These are phyloP conservation scores for Lasioglossum leucozonium DNA, from an alignment of 2,888 invertebrate species.

Conservation along the genomic window DNA sequence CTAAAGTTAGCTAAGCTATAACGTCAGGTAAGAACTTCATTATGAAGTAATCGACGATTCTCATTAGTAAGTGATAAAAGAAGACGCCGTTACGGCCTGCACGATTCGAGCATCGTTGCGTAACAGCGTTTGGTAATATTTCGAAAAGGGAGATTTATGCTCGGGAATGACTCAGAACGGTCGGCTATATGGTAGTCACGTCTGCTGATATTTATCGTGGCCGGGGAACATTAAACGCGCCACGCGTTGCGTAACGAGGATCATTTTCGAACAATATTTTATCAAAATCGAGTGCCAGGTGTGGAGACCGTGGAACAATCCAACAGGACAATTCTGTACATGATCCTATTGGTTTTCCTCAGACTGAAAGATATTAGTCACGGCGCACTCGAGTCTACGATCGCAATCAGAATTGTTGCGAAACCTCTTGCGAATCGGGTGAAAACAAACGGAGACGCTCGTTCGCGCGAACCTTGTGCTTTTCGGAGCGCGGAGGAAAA, in stretches of 20 bases:
- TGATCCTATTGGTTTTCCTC: not conserved
- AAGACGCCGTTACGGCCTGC: not conserved
- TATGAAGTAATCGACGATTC: no score
- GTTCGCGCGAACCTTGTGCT: constrained; percentile 11
- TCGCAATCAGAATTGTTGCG: constrained; percentile 22
- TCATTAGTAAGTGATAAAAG: not conserved
- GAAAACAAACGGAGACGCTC: constrained; percentile 30
- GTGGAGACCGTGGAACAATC: not conserved
- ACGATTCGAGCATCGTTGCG: constrained; percentile 19
- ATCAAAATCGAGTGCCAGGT: not conserved
- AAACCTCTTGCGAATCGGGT: constrained; percentile 27
- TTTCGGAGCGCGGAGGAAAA: constrained; percentile 21
- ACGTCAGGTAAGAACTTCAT: no score
- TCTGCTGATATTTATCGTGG: constrained; percentile 42
- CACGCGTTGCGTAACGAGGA: not conserved
- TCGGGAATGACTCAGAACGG: constrained; percentile 41
- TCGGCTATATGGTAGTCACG: constrained; percentile 25
- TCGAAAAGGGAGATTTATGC: not conserved
- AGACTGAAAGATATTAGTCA: not conserved
- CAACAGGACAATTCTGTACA: not conserved
- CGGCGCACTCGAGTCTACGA: not conserved
- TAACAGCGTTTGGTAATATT: constrained; percentile 35
- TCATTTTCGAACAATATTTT: constrained; percentile 4
- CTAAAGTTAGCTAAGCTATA: no score
- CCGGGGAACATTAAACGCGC: not conserved